These are phyloP conservation scores for Napeogenes inachia DNA, from an alignment of 2,888 invertebrate genomes.

Conservation along the genomic window DNA sequence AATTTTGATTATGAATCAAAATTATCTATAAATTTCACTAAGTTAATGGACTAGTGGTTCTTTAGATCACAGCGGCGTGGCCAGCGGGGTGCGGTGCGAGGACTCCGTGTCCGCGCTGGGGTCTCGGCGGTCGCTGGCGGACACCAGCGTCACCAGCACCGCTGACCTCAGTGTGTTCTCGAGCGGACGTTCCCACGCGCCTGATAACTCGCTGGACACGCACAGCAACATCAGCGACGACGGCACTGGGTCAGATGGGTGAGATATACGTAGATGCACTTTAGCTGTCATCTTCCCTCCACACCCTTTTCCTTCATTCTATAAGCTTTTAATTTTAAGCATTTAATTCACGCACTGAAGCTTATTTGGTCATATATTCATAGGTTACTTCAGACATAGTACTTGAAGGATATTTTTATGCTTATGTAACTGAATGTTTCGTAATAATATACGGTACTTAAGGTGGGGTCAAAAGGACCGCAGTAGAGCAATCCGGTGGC, in stretches of 20 bases:
- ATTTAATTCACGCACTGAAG: no score
- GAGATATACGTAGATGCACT: slow-evolving; percentile 58
- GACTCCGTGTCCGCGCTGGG: slow-evolving; percentile 85
- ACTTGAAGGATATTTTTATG: slow-evolving; percentile 2
- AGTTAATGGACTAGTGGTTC: not conserved
- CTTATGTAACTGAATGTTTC: slow-evolving; percentile 19
- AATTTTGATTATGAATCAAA: no score
- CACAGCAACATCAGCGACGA: slow-evolving; percentile 87
- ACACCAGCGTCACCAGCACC: slow-evolving; percentile 90
- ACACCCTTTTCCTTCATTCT: not conserved
- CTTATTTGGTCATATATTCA: not conserved
- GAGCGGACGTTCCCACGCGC: slow-evolving; percentile 83
- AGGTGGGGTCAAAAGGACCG: slow-evolving; percentile 36
- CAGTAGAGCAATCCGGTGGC: slow-evolving; percentile 33
- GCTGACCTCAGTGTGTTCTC: slow-evolving; percentile 89
- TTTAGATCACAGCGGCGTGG: slow-evolving; percentile 66
- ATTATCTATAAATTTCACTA: not conserved
- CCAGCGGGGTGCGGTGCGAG: slow-evolving; percentile 62
- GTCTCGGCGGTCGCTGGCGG: slow-evolving; percentile 87
- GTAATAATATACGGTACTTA: slow-evolving; percentile 27
- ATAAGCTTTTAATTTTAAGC: not conserved
- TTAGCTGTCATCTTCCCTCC: slow-evolving; percentile 1
- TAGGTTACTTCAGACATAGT: not conserved
- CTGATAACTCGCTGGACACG: slow-evolving; percentile 85
- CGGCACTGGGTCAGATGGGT: slow-evolving; percentile 83